Evolutionary conservation across 2,888 invertebrate species (phyloP).

Genomic region (Tuta absoluta): DNA sequence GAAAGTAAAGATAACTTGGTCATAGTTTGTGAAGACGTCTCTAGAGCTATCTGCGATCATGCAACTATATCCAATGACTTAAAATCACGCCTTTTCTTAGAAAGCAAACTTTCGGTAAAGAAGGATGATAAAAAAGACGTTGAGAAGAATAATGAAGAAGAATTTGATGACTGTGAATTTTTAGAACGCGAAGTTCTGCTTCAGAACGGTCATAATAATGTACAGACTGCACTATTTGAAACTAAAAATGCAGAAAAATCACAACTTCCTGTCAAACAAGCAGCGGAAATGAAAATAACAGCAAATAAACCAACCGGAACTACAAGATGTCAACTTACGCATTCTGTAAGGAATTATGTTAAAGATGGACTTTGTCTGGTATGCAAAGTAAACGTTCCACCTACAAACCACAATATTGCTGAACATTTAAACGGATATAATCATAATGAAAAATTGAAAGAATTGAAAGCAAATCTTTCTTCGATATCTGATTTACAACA

Average conservation of each 20-base stretch:
- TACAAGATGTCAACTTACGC: neutral
- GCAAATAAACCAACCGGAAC: neutral
- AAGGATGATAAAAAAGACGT: neutral
- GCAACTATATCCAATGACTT: neutral
- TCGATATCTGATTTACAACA: neutral
- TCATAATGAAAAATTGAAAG: neutral
- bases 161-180: neutral
- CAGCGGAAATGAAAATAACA: too few species aligned
- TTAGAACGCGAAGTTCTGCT: too few species aligned
- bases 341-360: neutral
- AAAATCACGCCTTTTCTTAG: neutral
- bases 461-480: neutral
- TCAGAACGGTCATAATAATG: too few species aligned
- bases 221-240: too few species aligned
- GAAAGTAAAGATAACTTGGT: neutral
- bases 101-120: neutral
- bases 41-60: neutral
- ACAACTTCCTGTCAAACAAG: too few species aligned
- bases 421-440: neutral
- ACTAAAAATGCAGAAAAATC: too few species aligned
- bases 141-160: neutral
- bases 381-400: neutral
- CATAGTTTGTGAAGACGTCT: neutral
- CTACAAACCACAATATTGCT: neutral
- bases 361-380: slow-evolving; percentile 7